These are phyloP conservation scores for Rachycentron canadum DNA, from an alignment of 2,797 vertebrate species.

Conservation along the genomic window DNA sequence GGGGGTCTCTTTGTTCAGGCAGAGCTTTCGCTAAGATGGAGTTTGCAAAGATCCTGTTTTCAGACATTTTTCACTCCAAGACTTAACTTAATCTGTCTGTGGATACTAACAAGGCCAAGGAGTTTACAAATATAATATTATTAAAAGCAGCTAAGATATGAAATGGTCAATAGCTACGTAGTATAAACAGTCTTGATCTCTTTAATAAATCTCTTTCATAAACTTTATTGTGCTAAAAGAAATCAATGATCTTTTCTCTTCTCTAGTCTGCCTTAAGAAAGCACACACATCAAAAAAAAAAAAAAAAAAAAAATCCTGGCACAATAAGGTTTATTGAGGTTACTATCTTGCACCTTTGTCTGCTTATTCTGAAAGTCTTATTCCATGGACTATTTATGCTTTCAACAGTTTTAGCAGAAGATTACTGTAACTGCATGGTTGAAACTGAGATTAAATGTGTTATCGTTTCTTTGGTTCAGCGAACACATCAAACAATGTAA, in stretches of 20 bases:
- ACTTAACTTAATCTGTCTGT: slow-evolving; percentile 31
- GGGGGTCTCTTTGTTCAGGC: slow-evolving; percentile 56
- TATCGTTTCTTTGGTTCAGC: slow-evolving; percentile 4
- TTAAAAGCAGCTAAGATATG: slow-evolving; percentile 3
- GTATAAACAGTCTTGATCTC: background rate
- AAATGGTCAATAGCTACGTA: background rate
- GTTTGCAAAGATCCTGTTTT: slow-evolving; percentile 40
- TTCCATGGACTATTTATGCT: background rate
- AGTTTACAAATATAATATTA: background rate
- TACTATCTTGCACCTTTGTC: background rate
- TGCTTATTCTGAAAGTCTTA: slow-evolving; percentile 7
- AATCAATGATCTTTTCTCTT: background rate
- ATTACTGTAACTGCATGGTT: slow-evolving; percentile 3
- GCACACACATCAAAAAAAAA: background rate
- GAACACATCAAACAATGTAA: background rate
- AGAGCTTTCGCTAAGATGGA: slow-evolving; percentile 25
- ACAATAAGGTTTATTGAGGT: slow-evolving; percentile 12
- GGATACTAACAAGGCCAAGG: background rate
- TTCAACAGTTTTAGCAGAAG: slow-evolving; percentile 12
- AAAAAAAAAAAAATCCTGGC: slow-evolving; percentile 31
- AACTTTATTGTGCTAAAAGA: background rate
- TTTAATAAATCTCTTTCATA: too few relatives aligned
- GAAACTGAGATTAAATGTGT: slow-evolving; percentile 4
- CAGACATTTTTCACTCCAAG: background rate
- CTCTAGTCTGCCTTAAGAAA: background rate